These are phyloP conservation scores for Sinocyclocheilus grahami DNA, from an alignment of 2,113 vertebrate genomes.

Conservation along the genomic window DNA sequence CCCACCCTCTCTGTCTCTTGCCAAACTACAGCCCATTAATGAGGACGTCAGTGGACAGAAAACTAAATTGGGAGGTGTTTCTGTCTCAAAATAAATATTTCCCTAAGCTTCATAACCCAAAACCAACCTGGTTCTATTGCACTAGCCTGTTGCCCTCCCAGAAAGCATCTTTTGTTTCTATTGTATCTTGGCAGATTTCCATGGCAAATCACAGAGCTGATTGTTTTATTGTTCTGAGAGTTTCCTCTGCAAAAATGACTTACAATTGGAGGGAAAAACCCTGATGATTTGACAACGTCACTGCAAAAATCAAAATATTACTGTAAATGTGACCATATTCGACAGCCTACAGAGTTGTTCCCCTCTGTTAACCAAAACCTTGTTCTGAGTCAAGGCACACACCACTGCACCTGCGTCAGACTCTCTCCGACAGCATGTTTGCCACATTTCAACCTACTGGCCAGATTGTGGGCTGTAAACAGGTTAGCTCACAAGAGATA, in stretches of 20 bases:
- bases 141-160: slow-evolving; percentile 5
- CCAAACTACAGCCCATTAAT: slow-evolving; percentile 36
- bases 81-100: slow-evolving; percentile 33
- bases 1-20: slow-evolving; percentile 7
- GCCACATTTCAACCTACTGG: slow-evolving; percentile 21
- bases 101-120: slow-evolving; percentile 11
- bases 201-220: slow-evolving; percentile 22
- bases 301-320: not conserved
- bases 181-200: slow-evolving; percentile 27
- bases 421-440: slow-evolving; percentile 4
- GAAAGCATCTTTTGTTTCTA: slow-evolving; percentile 31
- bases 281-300: not conserved
- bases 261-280: slow-evolving; percentile 19
- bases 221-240: slow-evolving; percentile 24
- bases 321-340: not conserved
- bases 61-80: not conserved
- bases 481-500: slow-evolving; percentile 56
- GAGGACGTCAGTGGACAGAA: slow-evolving; percentile 22
- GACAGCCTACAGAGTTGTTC: slow-evolving; percentile 19
- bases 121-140: not conserved
- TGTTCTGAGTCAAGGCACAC: slow-evolving; percentile 8
- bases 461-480: slow-evolving; percentile 23
- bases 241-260: slow-evolving; percentile 24
- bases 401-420: not conserved
- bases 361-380: slow-evolving; percentile 14